phyloP scores from a whole-genome alignment of 2,797 vertebrate genomes.

The Chelon auratus region DNA sequence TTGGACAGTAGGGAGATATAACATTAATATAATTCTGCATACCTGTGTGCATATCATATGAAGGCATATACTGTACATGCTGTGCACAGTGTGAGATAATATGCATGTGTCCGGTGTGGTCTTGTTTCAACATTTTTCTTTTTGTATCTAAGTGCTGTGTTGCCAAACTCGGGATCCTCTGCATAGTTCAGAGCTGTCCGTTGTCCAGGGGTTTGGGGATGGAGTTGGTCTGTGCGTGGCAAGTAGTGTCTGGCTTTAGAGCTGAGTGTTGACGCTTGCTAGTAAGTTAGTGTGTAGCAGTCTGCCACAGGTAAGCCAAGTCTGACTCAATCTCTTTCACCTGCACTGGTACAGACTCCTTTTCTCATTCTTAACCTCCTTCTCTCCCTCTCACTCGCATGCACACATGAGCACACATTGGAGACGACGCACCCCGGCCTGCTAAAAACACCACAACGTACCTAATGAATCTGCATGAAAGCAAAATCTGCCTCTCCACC shows the following conservation, averaged over 20 bases:
- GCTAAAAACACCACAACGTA: constrained; percentile 61
- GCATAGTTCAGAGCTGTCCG: constrained; percentile 46
- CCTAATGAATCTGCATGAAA: constrained; percentile 67
- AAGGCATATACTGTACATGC: background rate
- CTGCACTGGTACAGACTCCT: constrained; percentile 40
- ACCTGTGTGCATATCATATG: background rate
- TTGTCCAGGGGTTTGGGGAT: constrained; percentile 16
- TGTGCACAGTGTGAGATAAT: constrained; percentile 11
- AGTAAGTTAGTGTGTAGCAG: constrained; percentile 55
- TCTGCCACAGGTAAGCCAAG: constrained; percentile 64
- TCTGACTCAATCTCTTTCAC: constrained; percentile 62
- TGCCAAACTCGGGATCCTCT: constrained; percentile 23
- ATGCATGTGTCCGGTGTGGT: constrained; percentile 26
- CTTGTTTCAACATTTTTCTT: constrained; percentile 22
- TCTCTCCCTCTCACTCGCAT: constrained; percentile 3
- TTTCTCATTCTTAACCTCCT: constrained; percentile 56
- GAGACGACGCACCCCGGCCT: constrained; percentile 44
- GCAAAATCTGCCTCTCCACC: constrained; percentile 37
- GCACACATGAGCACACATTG: constrained; percentile 1
- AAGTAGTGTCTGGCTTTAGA: constrained; percentile 51
- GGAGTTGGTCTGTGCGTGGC: background rate
- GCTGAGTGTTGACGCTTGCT: constrained; percentile 47
- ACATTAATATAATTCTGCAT: background rate
- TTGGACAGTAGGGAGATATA: background rate
- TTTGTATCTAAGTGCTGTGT: constrained; percentile 21